Evolutionary conservation across 2,113 vertebrate genomes (phyloP), one percentile per base, ranked within the genome.

Genomic region (Otolemur garnettii): DNA sequence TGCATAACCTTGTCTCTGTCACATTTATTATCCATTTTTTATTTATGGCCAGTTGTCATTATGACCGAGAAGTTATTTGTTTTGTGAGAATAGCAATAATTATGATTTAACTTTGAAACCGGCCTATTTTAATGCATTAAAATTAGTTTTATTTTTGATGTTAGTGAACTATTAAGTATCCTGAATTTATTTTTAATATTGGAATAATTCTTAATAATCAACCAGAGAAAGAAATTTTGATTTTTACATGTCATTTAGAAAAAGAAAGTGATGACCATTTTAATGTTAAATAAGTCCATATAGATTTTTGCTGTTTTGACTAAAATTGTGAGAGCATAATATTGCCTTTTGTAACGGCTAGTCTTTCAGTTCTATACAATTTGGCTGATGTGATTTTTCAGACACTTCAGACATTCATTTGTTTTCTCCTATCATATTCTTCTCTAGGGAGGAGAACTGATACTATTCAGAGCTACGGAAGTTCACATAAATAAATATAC

Each of bases 61-160:
- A 64, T 64, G 38, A 57, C 1, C 19, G 7, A 90, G 7, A 86
- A 83, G 12, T 12, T 78, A 10, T 38, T 95, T 95, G 30, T 53
- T 85, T 81, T 75, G 17, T 85, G 21, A 66, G 69, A 90, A 81
- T 62, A 87, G 17, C 7, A 85, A 26, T 0, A n/a, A 53, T 30
- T 91, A 11, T 86, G 62, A 86, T 94, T 83, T 89, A 87, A 92
- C 81, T 93, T 69, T 93, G 55, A 92, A 94, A 26, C 22, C 28
- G 10, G 0, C 30, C 22, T 69, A 84, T 80, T 87, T 93, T 95
- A 77, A 87, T 38, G 26, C 45, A 92, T 35, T 79, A 79, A 83
- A 95, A 35, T 79, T n/a, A 57, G 45, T 50, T 50, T 50, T 0
- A 4, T 81, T 87, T 91, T 82, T 81, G 22, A 64, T 87, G 45